Evolutionary conservation across 2,888 invertebrate genomes (phyloP), one percentile per base, ranked within the genome.

Genomic region (Heliconius cydno): DNA sequence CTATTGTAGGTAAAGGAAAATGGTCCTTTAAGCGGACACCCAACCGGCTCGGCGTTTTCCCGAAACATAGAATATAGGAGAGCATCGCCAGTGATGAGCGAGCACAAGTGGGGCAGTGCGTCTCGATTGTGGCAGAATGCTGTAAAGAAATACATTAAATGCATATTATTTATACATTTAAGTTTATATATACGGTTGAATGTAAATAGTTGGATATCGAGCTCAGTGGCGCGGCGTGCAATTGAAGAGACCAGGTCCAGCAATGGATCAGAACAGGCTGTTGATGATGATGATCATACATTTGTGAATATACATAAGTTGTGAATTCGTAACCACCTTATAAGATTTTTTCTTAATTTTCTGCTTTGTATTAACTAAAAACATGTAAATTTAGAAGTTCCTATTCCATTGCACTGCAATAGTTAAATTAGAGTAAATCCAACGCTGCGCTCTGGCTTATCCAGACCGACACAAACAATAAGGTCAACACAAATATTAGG

Each of bases 1-100:
- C 95, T 96, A 92, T 98, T 98, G 92, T 99, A 99, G 77, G 98
- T 98, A 92, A 99, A 99, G 81, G 98, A 97, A 94, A 98, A 98
- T 25, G 98, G 98, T 79, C 98, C 98, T 87, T 96, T 96, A 72
- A 96, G 90, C 1, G 99, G 99, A 92, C 99, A 99, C 87, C 97
- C 97, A 68, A 98, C 98, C 5, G 99, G 97, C 30, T 97, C 96
- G 22, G 98, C 98, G 88, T 97, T 97, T 90, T 98, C 97, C 82
- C 98, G 96, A 95, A 98, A 98, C 97, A 98, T 97, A 85, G 98
- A 98, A 93, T 97, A 98, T 22, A 98, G 96, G 70, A 98, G 95
- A 4, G 98, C 98, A 92, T 98, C 98, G 28, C 98, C 98, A 22
- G 98, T 98, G 92, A 98, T 98, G 89, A 97, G 96, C 76, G 97